Conservation (phyloP, 2,113 vertebrate species). For the Aptenodytes patagonicus region DNA sequence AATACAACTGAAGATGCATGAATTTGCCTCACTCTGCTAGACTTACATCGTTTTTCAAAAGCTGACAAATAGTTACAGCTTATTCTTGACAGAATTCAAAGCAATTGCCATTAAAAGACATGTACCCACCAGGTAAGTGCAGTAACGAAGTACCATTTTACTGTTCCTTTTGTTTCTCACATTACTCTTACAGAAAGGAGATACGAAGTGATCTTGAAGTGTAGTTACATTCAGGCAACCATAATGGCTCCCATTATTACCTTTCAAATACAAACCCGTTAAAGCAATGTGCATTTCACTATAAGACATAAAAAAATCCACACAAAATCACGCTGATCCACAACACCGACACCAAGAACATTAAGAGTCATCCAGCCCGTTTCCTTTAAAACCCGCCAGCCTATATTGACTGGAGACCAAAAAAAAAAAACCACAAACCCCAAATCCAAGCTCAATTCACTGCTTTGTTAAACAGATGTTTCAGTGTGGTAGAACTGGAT, state of each 20-base stretch:
- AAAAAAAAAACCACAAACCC: no score
- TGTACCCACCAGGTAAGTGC: not conserved
- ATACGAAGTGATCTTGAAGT: not conserved
- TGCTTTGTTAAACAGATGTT: not conserved
- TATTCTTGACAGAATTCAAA: conserved; percentile 36
- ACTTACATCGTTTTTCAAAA: not conserved
- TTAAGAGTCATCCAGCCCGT: not conserved
- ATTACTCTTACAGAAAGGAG: not conserved
- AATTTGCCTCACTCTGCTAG: not conserved
- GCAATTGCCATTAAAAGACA: not conserved
- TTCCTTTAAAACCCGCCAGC: not conserved
- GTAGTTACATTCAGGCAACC: not conserved
- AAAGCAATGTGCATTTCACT: not conserved
- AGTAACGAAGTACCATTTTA: not conserved
- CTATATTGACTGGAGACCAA: not conserved
- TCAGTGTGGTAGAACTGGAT: not conserved
- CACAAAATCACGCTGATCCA: not conserved
- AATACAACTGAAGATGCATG: not conserved
- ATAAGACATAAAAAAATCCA: not conserved
- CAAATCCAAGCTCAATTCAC: not conserved
- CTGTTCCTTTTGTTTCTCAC: not conserved
- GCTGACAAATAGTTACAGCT: not conserved
- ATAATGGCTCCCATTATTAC: not conserved
- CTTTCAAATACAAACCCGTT: not conserved
- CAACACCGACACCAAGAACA: not conserved